Evolutionary conservation across 2,888 invertebrate species (phyloP), one percentile per base, ranked within the genome.

Genomic region (Aporophyla nigra): DNA sequence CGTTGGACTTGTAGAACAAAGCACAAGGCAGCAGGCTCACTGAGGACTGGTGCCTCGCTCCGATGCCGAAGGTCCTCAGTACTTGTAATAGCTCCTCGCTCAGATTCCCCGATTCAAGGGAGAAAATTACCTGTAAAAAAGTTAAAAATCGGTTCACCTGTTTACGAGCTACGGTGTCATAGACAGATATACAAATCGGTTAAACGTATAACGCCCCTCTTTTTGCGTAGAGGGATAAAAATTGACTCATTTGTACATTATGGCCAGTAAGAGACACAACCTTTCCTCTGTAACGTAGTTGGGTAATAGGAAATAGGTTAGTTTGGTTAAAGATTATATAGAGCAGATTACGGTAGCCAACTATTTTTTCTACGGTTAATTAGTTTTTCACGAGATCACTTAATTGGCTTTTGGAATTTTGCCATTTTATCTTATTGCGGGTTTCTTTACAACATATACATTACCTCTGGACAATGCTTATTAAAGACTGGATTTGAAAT

Each of bases 11-110:
- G 90, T 97, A 97, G 85, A 97, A 97, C 46, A 97, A 93, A n/a
- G 97, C 96, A 88, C 98, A 98, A 21, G 97, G 98, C 82, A 98
- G 93, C 66, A 98, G 97, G 77, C 97, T 97, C 69, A 97, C 96
- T 6, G 97, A 95, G 0, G 97, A 97, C 71, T 97, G 96, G 78
- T 96, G 95, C 27, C 97, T 95, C 59, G 97, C 94, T 0, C 98
- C 98, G 78, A 98, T 97, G 27, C 97, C 97, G 89, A 97, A 97
- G 54, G 97, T 97, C 83, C 96, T 95, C 58, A 98, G 90, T 21
- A 97, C 94, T 78, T 97, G 97, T 54, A 97, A 93, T 16, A 97
- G 93, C 83, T 97, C 97, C 89, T 98, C 98, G 83, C 97, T 97
- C 6, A 95, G 90, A 77, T 96, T 95, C 21, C 97, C 97, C 5